phyloP scores from a whole-genome alignment of 2,113 vertebrate species.

The Mesocricetus auratus region DNA sequence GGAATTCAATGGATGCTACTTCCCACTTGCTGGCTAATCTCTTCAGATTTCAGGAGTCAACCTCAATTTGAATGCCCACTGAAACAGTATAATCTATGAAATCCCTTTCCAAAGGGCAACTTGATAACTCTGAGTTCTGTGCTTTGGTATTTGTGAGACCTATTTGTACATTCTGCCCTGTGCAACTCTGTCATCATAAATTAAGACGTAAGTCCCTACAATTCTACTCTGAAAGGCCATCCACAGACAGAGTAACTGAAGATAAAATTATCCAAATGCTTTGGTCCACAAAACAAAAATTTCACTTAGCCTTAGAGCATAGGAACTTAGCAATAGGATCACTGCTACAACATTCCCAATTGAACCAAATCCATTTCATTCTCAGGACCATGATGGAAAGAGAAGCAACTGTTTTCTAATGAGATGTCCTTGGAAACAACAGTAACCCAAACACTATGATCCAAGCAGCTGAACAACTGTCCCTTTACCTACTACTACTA shows the following conservation, averaged over 20 bases:
- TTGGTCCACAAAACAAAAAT: background rate
- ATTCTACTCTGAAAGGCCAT: background rate
- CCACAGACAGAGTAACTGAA: background rate
- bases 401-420: background rate
- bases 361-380: background rate
- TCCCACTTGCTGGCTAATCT: background rate
- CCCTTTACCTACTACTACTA: background rate
- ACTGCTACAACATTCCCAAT: background rate
- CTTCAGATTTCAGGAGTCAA: background rate
- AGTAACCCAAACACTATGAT: slow-evolving; percentile 1
- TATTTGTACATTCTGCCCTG: background rate
- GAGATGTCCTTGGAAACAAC: background rate
- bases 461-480: background rate
- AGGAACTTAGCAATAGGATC: background rate
- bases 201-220: background rate
- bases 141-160: background rate
- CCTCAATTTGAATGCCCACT: background rate
- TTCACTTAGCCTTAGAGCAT: background rate
- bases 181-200: slow-evolving; percentile 1
- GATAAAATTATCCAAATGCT: background rate
- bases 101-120: background rate
- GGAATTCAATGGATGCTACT: background rate
- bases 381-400: slow-evolving; percentile 33
- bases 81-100: background rate
- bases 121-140: background rate